Percentiles rank a stretch among this genome's conserved stretches.
Evolutionary conservation across 2,113 vertebrate species (phyloP).

Genomic region (Zootoca vivipara): DNA sequence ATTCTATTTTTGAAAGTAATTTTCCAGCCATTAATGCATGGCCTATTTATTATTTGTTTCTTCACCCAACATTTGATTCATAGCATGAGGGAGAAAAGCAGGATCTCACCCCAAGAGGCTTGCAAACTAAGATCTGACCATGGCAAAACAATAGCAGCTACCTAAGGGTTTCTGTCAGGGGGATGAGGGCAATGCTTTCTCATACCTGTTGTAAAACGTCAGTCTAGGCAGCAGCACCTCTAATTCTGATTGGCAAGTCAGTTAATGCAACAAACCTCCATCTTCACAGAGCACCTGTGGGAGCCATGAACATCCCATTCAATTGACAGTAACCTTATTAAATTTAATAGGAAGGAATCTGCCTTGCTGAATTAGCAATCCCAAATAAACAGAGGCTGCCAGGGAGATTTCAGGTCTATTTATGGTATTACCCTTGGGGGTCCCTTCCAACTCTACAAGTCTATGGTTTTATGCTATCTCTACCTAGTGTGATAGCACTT

Average conservation of each 20-base stretch:
- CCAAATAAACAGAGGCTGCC: not conserved
- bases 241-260: not conserved
- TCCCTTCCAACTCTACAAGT: no score
- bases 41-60: not conserved
- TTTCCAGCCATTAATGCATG: not conserved
- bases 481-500: not conserved
- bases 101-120: not conserved
- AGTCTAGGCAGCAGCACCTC: not conserved
- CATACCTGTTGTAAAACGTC: not conserved
- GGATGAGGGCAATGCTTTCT: not conserved
- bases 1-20: not conserved
- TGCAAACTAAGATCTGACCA: not conserved
- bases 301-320: not conserved
- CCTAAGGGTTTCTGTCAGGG: no score
- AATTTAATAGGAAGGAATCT: not conserved
- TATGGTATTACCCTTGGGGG: not conserved
- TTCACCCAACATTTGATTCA: not conserved
- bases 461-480: not conserved
- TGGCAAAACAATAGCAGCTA: not conserved
- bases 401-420: not conserved
- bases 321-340: not conserved
- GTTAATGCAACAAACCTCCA: not conserved
- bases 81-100: not conserved
- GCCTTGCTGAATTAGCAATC: not conserved
- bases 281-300: not conserved